Percentiles rank a stretch among this genome's conserved stretches.
Evolutionary conservation across 2,888 invertebrate species (phyloP).

Genomic region (Scrobipalpa atriplicella): DNA sequence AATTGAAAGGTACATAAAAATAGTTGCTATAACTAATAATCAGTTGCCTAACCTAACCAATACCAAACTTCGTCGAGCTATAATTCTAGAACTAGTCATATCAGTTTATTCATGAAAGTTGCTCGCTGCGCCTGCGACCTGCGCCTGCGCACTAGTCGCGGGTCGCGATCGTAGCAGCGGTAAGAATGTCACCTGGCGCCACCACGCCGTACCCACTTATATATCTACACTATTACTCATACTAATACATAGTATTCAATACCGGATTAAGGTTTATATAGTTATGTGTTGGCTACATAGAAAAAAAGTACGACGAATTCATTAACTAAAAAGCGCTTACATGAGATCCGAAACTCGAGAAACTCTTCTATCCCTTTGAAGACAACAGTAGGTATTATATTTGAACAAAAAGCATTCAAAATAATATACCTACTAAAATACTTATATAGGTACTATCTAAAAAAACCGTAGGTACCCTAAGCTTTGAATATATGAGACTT

Average conservation of each 20-base stretch:
- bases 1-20: too few species aligned
- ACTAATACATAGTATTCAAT: not conserved
- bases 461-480: not conserved
- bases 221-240: not conserved
- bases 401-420: too few species aligned
- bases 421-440: too few species aligned
- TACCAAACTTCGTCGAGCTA: not conserved
- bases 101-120: constrained; percentile 80
- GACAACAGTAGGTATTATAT: too few species aligned
- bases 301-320: too few species aligned
- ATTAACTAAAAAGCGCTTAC: too few species aligned
- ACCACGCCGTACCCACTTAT: constrained; percentile 28
- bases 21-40: not conserved
- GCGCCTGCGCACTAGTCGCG: constrained; percentile 45
- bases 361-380: not conserved
- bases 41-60: not conserved
- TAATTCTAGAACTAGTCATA: constrained; percentile 61
- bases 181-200: constrained; percentile 77
- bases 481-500: not conserved
- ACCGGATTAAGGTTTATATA: not conserved
- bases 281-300: not conserved
- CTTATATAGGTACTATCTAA: too few species aligned
- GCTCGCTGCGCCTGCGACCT: constrained; percentile 59
- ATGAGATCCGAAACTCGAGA: not conserved
- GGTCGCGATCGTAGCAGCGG: constrained; percentile 34